phyloP scores from a whole-genome alignment of 2,797 vertebrate genomes.

The Eulemur coronatus region DNA sequence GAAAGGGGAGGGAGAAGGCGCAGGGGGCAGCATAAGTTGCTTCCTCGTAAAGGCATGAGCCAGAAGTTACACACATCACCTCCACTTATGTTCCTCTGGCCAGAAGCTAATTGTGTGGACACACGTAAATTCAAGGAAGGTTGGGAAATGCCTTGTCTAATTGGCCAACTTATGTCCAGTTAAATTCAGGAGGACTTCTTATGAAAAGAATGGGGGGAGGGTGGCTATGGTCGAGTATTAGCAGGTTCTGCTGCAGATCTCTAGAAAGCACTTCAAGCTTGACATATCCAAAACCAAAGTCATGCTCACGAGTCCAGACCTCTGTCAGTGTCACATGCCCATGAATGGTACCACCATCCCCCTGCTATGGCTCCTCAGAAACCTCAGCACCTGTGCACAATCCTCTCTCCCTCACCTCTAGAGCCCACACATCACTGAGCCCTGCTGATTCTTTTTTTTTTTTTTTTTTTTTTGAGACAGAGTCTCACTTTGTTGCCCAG shows the following conservation, averaged over 20 bases:
- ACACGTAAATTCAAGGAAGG: background rate
- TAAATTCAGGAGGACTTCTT: background rate
- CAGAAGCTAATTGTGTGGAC: background rate
- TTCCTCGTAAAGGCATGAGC: background rate
- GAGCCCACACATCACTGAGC: background rate
- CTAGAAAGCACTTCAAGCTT: background rate
- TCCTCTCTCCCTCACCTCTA: background rate
- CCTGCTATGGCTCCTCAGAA: background rate
- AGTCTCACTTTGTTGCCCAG: too few species aligned
- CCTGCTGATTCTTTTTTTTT: background rate
- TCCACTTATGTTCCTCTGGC: background rate
- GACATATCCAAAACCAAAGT: background rate
- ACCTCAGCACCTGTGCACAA: background rate
- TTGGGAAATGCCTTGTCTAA: background rate
- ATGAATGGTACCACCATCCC: background rate
- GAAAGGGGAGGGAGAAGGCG: background rate
- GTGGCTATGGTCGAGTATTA: background rate
- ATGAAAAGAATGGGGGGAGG: background rate
- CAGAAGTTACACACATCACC: background rate
- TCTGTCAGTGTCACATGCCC: background rate
- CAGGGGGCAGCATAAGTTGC: rapidly evolving
- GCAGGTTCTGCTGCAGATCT: background rate
- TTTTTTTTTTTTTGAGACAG: too few species aligned
- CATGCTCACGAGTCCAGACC: background rate
- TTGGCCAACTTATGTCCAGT: background rate